These are phyloP conservation scores for Cyprinella venusta DNA, from an alignment of 2,797 vertebrate species.

Conservation along the genomic window DNA sequence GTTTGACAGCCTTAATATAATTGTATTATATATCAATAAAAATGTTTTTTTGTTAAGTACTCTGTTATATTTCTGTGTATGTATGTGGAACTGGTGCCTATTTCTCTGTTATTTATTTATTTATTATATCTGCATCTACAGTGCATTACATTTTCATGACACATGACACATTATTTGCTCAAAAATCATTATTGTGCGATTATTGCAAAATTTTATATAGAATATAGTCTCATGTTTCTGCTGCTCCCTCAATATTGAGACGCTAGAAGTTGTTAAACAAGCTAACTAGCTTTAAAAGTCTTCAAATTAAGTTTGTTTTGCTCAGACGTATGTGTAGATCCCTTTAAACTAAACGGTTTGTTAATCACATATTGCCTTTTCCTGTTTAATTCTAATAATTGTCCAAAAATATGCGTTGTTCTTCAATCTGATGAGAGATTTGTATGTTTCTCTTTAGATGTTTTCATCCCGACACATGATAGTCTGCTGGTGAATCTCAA, in stretches of 20 bases:
- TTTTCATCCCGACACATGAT: slow-evolving; percentile 95
- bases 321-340: background rate
- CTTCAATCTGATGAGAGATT: background rate
- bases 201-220: background rate
- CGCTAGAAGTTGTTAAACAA: background rate
- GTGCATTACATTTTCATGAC: background rate
- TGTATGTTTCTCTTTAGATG: slow-evolving; percentile 76
- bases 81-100: background rate
- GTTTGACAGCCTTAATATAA: too few relatives aligned
- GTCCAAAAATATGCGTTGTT: background rate
- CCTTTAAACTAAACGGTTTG: background rate
- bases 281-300: background rate
- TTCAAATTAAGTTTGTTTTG: background rate
- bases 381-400: background rate
- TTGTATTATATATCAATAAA: too few relatives aligned
- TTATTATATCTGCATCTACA: background rate
- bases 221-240: background rate
- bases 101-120: background rate
- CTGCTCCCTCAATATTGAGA: background rate
- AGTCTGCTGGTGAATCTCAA: slow-evolving; percentile 95
- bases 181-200: background rate
- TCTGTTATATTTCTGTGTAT: too few relatives aligned
- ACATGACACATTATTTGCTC: background rate
- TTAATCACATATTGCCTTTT: background rate
- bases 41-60: too few relatives aligned